Evolutionary conservation across 2,113 vertebrate genomes (phyloP).

Genomic region (Isichthys henryi): DNA sequence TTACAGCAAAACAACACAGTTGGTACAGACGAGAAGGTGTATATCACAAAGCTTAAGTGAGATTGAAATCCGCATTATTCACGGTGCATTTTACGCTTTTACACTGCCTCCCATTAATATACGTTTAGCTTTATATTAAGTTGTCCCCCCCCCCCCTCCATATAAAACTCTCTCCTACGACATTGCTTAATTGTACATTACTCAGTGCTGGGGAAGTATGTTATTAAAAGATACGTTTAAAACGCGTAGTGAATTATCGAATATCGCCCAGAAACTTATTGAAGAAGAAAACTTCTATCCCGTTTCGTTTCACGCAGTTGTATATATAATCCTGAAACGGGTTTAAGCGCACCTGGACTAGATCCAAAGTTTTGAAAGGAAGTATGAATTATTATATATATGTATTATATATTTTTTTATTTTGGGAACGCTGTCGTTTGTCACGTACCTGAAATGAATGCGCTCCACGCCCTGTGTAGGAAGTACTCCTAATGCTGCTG

Average conservation of each 20-base stretch:
- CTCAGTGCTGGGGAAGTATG: neutral
- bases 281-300: neutral
- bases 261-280: neutral
- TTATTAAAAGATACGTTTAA: neutral
- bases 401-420: neutral
- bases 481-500: neutral
- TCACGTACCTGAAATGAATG: neutral
- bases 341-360: neutral
- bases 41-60: neutral
- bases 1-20: neutral
- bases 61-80: neutral
- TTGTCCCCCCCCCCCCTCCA: neutral
- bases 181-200: neutral
- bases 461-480: neutral
- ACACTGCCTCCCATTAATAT: neutral
- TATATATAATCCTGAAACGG: neutral
- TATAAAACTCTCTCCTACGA: neutral
- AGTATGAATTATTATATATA: neutral
- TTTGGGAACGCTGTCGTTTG: neutral
- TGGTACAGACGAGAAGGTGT: neutral
- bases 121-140: neutral
- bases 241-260: neutral
- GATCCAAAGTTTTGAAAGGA: neutral
- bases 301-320: neutral
- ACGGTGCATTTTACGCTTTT: neutral